Evolutionary conservation across 2,113 vertebrate species (phyloP).

Genomic region (Sinocyclocheilus anshuiensis): DNA sequence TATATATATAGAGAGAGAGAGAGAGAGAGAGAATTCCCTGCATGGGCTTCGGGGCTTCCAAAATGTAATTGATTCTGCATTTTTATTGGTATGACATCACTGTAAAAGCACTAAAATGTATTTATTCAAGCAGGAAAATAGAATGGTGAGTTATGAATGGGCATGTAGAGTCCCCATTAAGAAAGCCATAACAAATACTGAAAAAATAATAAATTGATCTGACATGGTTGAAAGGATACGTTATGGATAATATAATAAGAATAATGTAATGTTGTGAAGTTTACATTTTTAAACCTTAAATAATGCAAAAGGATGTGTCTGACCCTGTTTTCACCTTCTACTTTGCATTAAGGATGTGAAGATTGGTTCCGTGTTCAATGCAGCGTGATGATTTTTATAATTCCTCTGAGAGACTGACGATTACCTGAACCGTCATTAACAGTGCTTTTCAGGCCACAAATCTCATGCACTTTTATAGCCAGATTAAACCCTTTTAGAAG

Average conservation of each 20-base stretch:
- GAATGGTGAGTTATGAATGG: too few species aligned
- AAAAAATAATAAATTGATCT: background rate
- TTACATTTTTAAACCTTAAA: background rate
- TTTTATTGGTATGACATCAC: background rate
- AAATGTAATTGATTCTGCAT: background rate
- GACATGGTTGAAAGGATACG: background rate
- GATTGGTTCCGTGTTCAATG: background rate
- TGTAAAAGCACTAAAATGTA: background rate
- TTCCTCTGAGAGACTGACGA: background rate
- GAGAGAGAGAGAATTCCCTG: too few species aligned
- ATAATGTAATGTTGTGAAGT: background rate
- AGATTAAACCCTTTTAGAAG: background rate
- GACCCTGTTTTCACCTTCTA: background rate
- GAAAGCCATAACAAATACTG: background rate
- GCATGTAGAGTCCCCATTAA: background rate
- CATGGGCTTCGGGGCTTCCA: background rate
- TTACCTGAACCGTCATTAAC: slow-evolving; percentile 25
- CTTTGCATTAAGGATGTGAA: background rate
- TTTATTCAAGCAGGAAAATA: background rate
- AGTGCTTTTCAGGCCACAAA: slow-evolving; percentile 13
- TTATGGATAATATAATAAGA: too few species aligned
- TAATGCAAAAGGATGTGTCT: background rate
- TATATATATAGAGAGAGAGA: too few species aligned
- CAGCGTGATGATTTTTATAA: background rate
- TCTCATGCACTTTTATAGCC: slow-evolving; percentile 5